Conservation (phyloP, 2,113 vertebrate species). For the Alces alces region DNA sequence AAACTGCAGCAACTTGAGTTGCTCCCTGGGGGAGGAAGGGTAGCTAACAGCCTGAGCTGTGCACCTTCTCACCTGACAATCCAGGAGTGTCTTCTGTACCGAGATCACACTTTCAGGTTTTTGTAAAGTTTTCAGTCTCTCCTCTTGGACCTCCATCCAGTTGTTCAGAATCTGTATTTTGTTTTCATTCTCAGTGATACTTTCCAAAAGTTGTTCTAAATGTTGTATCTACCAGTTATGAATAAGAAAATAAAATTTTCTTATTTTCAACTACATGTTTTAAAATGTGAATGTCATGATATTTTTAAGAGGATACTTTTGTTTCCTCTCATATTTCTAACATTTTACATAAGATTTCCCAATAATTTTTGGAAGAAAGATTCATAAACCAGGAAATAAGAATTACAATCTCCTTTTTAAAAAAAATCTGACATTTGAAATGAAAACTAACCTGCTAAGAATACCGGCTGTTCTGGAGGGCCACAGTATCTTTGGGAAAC, state of each 20-base stretch:
- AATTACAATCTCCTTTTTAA: not conserved
- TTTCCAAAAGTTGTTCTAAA: constrained; percentile 83
- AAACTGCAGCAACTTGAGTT: not conserved
- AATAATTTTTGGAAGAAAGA: not conserved
- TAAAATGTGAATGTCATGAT: not conserved
- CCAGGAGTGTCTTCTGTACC: constrained; percentile 76
- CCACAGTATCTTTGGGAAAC: not conserved
- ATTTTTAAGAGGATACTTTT: not conserved
- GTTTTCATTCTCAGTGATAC: constrained; percentile 80
- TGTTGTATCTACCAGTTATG: constrained; percentile 81
- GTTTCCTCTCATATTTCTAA: not conserved
- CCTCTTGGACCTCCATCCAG: constrained; percentile 85
- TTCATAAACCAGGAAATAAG: not conserved
- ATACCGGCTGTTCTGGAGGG: not conserved
- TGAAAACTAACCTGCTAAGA: constrained; percentile 2
- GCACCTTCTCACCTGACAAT: constrained; percentile 84
- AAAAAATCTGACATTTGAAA: not conserved
- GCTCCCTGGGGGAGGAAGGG: not conserved
- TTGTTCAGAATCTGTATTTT: constrained; percentile 79
- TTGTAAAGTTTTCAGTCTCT: constrained; percentile 78
- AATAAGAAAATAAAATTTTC: not conserved
- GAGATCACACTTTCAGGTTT: constrained; percentile 79
- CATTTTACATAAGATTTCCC: not conserved
- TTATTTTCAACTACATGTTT: not conserved
- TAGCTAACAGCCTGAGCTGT: rapidly evolving